Evolutionary conservation across 2,113 vertebrate genomes (phyloP).

Genomic region (Scortum barcoo): DNA sequence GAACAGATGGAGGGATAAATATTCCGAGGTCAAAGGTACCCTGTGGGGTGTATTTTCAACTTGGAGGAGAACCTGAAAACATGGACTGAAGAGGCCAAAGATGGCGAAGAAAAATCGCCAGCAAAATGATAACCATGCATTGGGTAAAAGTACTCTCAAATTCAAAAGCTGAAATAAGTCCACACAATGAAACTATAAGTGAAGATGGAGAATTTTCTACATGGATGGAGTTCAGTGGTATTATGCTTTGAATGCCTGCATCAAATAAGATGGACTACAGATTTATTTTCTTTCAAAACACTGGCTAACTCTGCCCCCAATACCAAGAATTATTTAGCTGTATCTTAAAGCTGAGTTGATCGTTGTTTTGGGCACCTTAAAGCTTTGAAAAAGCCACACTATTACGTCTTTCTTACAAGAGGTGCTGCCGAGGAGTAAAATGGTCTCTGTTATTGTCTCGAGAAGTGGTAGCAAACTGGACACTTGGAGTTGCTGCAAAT

Average conservation of each 20-base stretch:
- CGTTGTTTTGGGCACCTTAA: too few species aligned
- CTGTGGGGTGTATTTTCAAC: neutral
- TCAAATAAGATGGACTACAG: neutral
- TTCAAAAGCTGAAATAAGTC: constrained; percentile 7
- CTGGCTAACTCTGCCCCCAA: neutral
- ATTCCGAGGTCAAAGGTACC: constrained; percentile 2
- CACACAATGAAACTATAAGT: neutral
- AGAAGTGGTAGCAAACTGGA: too few species aligned
- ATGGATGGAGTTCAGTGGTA: neutral
- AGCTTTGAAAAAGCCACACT: too few species aligned
- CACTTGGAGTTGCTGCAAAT: too few species aligned
- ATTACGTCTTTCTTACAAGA: too few species aligned
- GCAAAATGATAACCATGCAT: neutral
- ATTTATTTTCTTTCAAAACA: neutral
- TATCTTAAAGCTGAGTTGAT: neutral
- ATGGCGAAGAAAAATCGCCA: too few species aligned
- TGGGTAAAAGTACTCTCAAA: neutral
- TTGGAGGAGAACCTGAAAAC: neutral
- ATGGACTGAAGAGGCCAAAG: neutral
- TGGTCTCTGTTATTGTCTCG: too few species aligned
- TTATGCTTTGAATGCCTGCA: neutral
- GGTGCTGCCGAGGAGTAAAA: neutral
- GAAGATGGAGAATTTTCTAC: neutral
- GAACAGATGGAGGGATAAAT: neutral
- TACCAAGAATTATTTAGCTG: neutral